Evolutionary conservation across 2,888 invertebrate genomes (phyloP), one percentile per base, ranked within the genome.

Genomic region (Microdon myrmicae): DNA sequence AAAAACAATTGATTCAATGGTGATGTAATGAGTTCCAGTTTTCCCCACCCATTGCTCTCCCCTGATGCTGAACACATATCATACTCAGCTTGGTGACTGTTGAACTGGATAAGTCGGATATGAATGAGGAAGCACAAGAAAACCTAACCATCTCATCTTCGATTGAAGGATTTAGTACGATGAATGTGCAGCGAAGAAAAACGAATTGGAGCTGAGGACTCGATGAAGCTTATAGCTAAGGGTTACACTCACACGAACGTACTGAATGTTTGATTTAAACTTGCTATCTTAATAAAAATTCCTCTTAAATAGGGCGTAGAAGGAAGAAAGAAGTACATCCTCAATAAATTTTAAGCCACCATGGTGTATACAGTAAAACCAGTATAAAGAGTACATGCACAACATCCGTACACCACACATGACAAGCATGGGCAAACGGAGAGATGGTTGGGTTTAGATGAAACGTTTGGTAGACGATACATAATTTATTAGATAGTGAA

Each of bases 251-350:
- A 10, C 17, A 34, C 26, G 22, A 19, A 53, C 39, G 35, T 28
- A 39, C 26, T 32, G 45, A 34, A 55, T 45, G 20, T 35, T 22
- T 25, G 26, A 25, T 38, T 45, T 38, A 17, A 28, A 17, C 45
- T 34, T 47, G 45, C 47, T 54, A 45, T 55, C 45, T 39, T 26
- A 31, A 55, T 47, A 25, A 55, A 47, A 45, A 55, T 45, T 54
- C 44, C 9, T 39, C 26, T 26, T 45, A 34, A 9, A 28, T 20
- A 2, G 22, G 13, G n/a, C 19, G 19, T 6, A 22, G 23, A 34
- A 14, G 35, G 26, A 26, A 44, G 31, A 14, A 31, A 28, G 23
- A 53, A 44, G 35, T 53, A 53, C 17, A 31, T 31, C 53, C 53
- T 29, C 31, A 44, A 51, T 51, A 34, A 34, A 32, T 51, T 51